Evolutionary conservation across 2,888 invertebrate genomes (phyloP).

Genomic region (Drosophila picticornis): DNA sequence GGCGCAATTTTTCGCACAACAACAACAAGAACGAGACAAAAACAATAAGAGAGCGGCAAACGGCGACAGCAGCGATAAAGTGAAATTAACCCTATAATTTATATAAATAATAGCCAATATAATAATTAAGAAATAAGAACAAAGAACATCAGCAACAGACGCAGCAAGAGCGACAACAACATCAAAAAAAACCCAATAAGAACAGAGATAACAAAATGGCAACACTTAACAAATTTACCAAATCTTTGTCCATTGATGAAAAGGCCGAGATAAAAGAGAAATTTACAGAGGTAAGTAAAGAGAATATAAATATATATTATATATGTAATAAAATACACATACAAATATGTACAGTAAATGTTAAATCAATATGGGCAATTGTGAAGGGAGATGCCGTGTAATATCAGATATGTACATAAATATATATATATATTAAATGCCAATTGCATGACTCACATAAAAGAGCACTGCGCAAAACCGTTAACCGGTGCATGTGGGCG

Average conservation of each 20-base stretch:
- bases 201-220: conserved; percentile 69
- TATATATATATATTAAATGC: conserved; percentile 41
- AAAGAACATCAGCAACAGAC: conserved; percentile 11
- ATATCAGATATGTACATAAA: conserved; percentile 18
- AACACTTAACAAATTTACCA: conserved; percentile 83
- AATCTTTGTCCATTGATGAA: conserved; percentile 87
- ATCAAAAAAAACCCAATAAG: conserved; percentile 21
- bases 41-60: conserved; percentile 67
- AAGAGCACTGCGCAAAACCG: conserved; percentile 41
- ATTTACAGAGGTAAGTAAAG: conserved; percentile 89
- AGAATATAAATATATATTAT: conserved; percentile 14
- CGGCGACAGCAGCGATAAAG: conserved; percentile 61
- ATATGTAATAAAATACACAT: not conserved
- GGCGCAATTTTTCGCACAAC: conserved; percentile 60
- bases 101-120: conserved; percentile 66
- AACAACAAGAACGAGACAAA: conserved; percentile 61
- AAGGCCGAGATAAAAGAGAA: conserved; percentile 91
- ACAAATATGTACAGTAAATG: not conserved
- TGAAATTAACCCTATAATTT: conserved; percentile 74
- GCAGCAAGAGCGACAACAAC: conserved; percentile 12
- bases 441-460: conserved; percentile 70
- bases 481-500: conserved; percentile 76
- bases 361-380: conserved; percentile 40
- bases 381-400: conserved; percentile 1
- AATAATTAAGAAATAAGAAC: conserved; percentile 37